A percentile compares a stretch with the other conserved stretches of the same genome.
phyloP scores from a whole-genome alignment of 2,113 vertebrate species.

The Panurus biarmicus region DNA sequence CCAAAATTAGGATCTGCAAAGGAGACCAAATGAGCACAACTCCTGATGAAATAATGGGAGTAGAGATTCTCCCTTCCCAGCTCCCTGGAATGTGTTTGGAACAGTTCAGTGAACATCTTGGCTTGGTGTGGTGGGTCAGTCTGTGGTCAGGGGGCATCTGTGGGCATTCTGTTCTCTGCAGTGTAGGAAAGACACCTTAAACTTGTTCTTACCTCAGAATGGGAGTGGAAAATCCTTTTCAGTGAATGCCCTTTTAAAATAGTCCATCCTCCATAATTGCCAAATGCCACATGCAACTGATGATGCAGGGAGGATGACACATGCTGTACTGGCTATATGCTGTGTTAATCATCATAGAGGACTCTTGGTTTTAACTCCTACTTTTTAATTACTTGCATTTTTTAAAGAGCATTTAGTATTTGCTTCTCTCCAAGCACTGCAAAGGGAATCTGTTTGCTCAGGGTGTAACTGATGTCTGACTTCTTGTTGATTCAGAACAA shows the following conservation, averaged over 20 bases:
- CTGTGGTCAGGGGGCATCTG: neutral
- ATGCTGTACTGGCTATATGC: neutral
- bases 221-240: conserved; percentile 8
- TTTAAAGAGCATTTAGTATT: neutral
- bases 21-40: neutral
- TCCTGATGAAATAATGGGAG: neutral
- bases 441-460: neutral
- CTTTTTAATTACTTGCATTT: conserved; percentile 10
- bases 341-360: neutral
- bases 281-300: neutral
- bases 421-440: neutral
- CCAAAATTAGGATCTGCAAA: neutral
- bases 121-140: neutral
- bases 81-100: neutral
- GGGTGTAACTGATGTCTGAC: neutral
- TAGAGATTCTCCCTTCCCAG: neutral
- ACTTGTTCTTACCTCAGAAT: neutral
- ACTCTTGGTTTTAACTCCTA: neutral
- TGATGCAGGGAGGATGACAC: neutral
- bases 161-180: neutral
- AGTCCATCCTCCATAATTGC: neutral
- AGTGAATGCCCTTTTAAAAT: neutral
- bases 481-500: neutral
- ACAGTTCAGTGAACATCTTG: neutral
- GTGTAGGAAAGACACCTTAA: neutral